These are phyloP conservation scores for Chironomus tentans DNA, from an alignment of 2,888 invertebrate species.

Conservation along the genomic window DNA sequence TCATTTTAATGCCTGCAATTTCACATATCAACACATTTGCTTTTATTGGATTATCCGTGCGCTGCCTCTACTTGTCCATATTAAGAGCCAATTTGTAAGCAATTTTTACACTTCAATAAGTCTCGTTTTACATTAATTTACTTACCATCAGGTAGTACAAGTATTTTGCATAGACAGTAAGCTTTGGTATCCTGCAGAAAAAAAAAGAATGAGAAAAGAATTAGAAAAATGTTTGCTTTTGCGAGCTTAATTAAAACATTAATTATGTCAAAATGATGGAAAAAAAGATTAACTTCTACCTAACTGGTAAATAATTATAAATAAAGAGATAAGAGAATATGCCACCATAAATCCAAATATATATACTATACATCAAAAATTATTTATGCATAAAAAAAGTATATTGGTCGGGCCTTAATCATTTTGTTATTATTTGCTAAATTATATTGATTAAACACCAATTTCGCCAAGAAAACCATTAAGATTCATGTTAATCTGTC, in stretches of 20 bases:
- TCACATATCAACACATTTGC: slow-evolving; percentile 12
- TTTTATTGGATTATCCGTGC: slow-evolving; percentile 1
- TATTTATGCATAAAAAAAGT: no score
- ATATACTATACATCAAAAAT: no score
- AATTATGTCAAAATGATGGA: not conserved
- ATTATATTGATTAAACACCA: not conserved
- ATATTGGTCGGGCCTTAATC: not conserved
- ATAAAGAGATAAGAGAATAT: not conserved
- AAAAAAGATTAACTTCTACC: not conserved
- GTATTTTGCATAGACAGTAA: slow-evolving; percentile 84
- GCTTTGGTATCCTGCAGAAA: slow-evolving; percentile 72
- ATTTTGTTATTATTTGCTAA: not conserved
- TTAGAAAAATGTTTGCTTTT: not conserved
- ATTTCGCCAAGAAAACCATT: not conserved
- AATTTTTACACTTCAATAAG: not conserved
- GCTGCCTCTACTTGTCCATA: not conserved
- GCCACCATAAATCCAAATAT: not conserved
- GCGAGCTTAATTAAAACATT: no score
- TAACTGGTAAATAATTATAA: not conserved
- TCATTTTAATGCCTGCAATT: not conserved
- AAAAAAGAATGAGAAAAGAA: slow-evolving; percentile 31
- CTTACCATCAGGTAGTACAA: slow-evolving; percentile 84
- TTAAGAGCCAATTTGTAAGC: not conserved
- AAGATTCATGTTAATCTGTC: not conserved
- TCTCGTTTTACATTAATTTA: slow-evolving; percentile 31